Evolutionary conservation across 2,797 vertebrate species (phyloP).

Genomic region (Poeciliopsis infans): DNA sequence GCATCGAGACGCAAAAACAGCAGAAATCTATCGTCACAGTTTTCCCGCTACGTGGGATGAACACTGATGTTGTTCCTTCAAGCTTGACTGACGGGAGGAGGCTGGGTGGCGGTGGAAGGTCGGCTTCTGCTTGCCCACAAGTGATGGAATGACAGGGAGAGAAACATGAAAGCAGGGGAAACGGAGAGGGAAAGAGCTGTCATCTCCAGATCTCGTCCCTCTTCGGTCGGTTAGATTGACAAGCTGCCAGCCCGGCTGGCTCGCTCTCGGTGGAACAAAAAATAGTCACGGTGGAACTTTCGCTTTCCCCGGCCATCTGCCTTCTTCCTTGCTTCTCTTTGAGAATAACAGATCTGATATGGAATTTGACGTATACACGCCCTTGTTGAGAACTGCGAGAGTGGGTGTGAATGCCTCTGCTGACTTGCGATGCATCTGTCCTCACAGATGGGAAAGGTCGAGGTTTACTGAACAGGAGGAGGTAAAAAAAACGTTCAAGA

Average conservation of each 20-base stretch:
- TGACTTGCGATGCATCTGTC: neutral
- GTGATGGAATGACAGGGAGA: slow-evolving; percentile 67
- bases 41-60: slow-evolving; percentile 46
- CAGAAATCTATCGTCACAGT: neutral
- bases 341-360: slow-evolving; percentile 14
- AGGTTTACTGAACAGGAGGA: slow-evolving; percentile 4
- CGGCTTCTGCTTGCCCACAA: slow-evolving; percentile 79
- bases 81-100: slow-evolving; percentile 77
- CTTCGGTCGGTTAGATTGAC: slow-evolving; percentile 72
- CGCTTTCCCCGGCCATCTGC: slow-evolving; percentile 59
- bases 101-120: slow-evolving; percentile 80
- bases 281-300: slow-evolving; percentile 77
- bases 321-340: slow-evolving; percentile 30
- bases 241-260: slow-evolving; percentile 66
- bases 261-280: slow-evolving; percentile 79
- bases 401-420: slow-evolving; percentile 10
- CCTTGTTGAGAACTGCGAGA: slow-evolving; percentile 11
- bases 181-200: slow-evolving; percentile 69
- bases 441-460: neutral
- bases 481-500: neutral
- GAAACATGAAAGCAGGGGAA: slow-evolving; percentile 21
- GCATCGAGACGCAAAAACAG: neutral
- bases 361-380: slow-evolving; percentile 21
- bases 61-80: slow-evolving; percentile 2
- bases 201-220: slow-evolving; percentile 61